Evolutionary conservation across 2,888 invertebrate genomes (phyloP).

Genomic region (Axea sp.): DNA sequence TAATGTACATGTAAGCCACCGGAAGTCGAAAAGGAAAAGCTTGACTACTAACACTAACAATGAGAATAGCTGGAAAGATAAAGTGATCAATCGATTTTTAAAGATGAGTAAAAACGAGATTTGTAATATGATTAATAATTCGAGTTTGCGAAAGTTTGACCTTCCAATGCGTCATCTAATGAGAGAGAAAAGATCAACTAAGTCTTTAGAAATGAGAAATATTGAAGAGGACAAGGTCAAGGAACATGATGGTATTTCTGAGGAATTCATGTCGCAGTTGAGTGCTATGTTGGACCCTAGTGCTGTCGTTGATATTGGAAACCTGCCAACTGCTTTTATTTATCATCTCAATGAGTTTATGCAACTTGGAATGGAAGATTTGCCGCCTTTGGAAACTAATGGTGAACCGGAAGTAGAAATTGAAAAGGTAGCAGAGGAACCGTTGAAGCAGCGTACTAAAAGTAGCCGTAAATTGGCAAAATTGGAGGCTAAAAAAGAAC

Average conservation of each 20-base stretch:
- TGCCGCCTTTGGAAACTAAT: constrained; percentile 50
- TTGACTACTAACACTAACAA: background rate
- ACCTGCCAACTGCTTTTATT: constrained; percentile 82
- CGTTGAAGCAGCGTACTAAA: constrained; percentile 6
- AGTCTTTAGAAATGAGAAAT: constrained; percentile 72
- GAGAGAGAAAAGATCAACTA: constrained; percentile 71
- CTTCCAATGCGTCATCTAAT: constrained; percentile 77
- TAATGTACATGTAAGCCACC: constrained; percentile 10
- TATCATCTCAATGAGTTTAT: constrained; percentile 82
- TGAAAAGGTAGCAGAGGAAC: constrained; percentile 7
- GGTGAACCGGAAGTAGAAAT: constrained; percentile 20
- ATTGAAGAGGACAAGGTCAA: constrained; percentile 75
- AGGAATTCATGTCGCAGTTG: constrained; percentile 76
- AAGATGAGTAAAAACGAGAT: constrained; percentile 78
- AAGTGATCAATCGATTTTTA: constrained; percentile 75
- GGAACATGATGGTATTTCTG: constrained; percentile 69
- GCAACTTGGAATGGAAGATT: constrained; percentile 73
- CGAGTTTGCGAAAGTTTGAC: constrained; percentile 75
- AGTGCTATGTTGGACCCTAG: constrained; percentile 82
- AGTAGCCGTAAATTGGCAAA: constrained; percentile 26
- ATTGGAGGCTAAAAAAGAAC: constrained; percentile 42
- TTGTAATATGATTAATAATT: constrained; percentile 76
- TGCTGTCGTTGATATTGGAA: constrained; percentile 81
- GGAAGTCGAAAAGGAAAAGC: constrained; percentile 18
- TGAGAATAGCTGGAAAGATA: constrained; percentile 71